Evolutionary conservation across 2,113 vertebrate genomes (phyloP).

Genomic region (Cisticola juncidis): DNA sequence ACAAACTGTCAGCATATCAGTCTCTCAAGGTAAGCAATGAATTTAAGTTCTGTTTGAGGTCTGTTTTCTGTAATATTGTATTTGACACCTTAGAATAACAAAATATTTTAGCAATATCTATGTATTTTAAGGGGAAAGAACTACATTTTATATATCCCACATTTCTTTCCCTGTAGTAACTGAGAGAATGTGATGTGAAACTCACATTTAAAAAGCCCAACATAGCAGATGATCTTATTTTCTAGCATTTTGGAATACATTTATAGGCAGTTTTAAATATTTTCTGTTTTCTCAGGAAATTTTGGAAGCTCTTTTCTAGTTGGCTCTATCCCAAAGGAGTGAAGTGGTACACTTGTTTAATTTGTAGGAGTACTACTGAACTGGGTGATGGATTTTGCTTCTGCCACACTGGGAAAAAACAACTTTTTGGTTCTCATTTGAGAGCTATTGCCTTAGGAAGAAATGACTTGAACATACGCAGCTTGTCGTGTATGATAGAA

Average conservation of each 20-base stretch:
- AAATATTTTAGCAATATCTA: not conserved
- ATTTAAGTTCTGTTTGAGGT: not conserved
- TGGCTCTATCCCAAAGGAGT: not conserved
- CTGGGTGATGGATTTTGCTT: not conserved
- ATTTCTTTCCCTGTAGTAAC: not conserved
- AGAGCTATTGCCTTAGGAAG: not conserved
- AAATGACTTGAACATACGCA: not conserved
- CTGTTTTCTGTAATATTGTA: not conserved
- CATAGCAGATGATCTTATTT: not conserved
- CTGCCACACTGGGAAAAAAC: not conserved
- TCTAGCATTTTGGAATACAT: not conserved
- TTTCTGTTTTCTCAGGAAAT: not conserved
- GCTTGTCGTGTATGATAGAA: not conserved
- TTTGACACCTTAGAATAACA: not conserved
- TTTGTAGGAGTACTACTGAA: not conserved
- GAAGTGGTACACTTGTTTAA: not conserved
- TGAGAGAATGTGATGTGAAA: not conserved
- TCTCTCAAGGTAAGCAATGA: conserved; percentile 87
- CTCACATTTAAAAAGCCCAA: not conserved
- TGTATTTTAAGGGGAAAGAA: not conserved
- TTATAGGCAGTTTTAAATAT: not conserved
- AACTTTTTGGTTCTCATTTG: not conserved
- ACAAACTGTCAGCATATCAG: conserved; percentile 91
- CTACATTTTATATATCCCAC: not conserved
- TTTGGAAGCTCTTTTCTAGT: not conserved